These are phyloP conservation scores for Ascidia mentula DNA, from an alignment of 23 tunicate genomes.

Conservation along the genomic window DNA sequence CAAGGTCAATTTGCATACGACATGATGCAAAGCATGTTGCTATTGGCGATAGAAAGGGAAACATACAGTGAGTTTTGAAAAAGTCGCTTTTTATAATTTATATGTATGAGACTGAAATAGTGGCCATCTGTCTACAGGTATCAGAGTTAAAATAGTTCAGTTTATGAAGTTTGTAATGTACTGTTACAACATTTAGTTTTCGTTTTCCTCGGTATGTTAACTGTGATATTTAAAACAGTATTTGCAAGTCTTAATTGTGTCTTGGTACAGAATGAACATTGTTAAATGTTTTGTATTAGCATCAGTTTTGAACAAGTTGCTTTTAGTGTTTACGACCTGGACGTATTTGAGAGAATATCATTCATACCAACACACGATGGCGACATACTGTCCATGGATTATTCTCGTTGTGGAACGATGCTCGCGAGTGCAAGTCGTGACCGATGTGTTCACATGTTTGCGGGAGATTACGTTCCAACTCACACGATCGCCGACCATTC, in stretches of 20 bases:
- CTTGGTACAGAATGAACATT: too few relatives aligned
- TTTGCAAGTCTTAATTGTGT: too few relatives aligned
- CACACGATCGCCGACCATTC: slow-evolving; percentile 78
- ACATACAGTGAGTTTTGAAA: slow-evolving; percentile 43
- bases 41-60: slow-evolving; percentile 58
- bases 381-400: slow-evolving; percentile 59
- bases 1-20: slow-evolving; percentile 37
- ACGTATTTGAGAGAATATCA: slow-evolving; percentile 22
- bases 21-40: slow-evolving; percentile 53
- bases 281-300: too few relatives aligned
- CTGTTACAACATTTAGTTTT: too few relatives aligned
- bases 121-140: too few relatives aligned
- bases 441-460: slow-evolving; percentile 55
- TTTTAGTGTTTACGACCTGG: slow-evolving; percentile 42
- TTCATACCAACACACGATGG: slow-evolving; percentile 59
- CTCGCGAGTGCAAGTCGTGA: slow-evolving; percentile 76
- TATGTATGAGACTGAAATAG: too few relatives aligned
- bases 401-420: slow-evolving; percentile 35
- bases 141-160: too few relatives aligned
- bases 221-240: too few relatives aligned
- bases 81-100: too few relatives aligned
- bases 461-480: slow-evolving; percentile 44
- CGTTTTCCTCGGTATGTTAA: too few relatives aligned
- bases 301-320: too few relatives aligned
- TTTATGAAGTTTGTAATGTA: too few relatives aligned